Evolutionary conservation across 1,140 invertebrate genomes (phyloP).

Genomic region (Drosophila pseudoobscura): DNA sequence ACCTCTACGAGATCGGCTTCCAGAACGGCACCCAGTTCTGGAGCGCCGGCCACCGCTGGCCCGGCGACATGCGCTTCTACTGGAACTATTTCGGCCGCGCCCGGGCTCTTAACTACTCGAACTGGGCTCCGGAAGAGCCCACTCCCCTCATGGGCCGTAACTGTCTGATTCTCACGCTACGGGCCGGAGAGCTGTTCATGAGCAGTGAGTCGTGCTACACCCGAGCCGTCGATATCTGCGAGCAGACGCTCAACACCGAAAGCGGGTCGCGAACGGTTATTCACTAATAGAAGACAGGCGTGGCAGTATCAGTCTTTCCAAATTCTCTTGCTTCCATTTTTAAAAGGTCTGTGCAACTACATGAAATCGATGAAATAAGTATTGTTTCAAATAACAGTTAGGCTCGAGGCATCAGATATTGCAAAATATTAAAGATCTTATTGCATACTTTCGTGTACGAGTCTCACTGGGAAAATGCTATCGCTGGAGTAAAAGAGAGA

Average conservation of each 20-base stretch:
- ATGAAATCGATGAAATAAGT: too few relatives aligned
- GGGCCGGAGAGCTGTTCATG: constrained; percentile 45
- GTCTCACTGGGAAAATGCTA: too few relatives aligned
- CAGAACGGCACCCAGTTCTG: constrained; percentile 60
- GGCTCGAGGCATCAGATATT: too few relatives aligned
- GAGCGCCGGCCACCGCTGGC: constrained; percentile 70
- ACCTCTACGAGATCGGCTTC: constrained; percentile 47
- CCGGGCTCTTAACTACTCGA: constrained; percentile 54
- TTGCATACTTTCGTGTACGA: too few relatives aligned
- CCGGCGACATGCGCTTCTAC: constrained; percentile 59
- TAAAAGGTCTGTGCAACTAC: too few relatives aligned
- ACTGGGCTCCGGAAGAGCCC: constrained; percentile 58
- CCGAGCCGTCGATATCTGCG: constrained; percentile 58
- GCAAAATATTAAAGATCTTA: neutral
- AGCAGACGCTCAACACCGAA: constrained; percentile 43
- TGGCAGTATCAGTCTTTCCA: too few relatives aligned
- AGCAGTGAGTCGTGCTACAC: constrained; percentile 59
- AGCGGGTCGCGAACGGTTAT: constrained; percentile 46
- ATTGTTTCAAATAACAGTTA: too few relatives aligned
- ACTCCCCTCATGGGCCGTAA: constrained; percentile 57
- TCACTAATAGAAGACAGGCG: constrained; percentile 10
- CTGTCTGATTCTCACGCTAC: constrained; percentile 59
- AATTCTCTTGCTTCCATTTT: too few relatives aligned
- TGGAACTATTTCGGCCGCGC: constrained; percentile 71
- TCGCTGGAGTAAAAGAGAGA: too few relatives aligned